Base-by-base conservation (phyloP, 2,797 vertebrate genomes). In the Micrastur ruficollis region DNA sequence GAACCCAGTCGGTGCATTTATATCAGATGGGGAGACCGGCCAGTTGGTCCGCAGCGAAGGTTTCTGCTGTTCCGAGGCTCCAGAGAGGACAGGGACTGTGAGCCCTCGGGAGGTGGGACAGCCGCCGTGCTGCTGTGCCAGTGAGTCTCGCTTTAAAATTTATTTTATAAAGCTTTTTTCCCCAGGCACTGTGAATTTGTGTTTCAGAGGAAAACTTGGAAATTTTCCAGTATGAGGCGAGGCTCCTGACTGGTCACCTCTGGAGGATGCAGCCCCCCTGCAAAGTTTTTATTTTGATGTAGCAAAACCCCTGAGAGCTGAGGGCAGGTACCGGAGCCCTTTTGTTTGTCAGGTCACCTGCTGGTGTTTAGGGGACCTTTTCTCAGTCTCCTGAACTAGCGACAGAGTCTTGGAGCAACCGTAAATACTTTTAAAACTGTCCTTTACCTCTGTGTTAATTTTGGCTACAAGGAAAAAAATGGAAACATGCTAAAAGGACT, bases 31-130 rank as follows among this genome's bases (percentile, higher is more conserved):
- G 32, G 44, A 21, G 12, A 8, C 15, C 6, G 42, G 14, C 31
- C 1, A 6, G 18, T 14, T 17, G 6, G 65, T 23, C 68, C 2
- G 0, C 2, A 34, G 38, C 11, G 1, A 15, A 18, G 27, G 32
- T 34, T 38, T 27, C 61, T 59, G 59, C 44, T 38, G 14, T 27
- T 8, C 3, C 6, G 27, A 10, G 59, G 61, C 52, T 38, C 12
- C 16, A 6, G 38, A 8, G 44, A 20, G 13, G 15, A 16, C n/a
- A 11, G 36, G 36, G 23, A 36, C 25, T 2, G 25, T 3, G 15
- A 42, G 49, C 75, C 49, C 31, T 12, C 25, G 3, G 36, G 47
- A 31, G n/a, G 16, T 12, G 36, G 36, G 65, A 12, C 6, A 6
- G 2, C 27, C 8, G 44, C 31, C 14, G 36, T 27, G 25, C 27